Base-by-base conservation (phyloP, 2,888 invertebrate genomes). In the Abrostola tripartita region DNA sequence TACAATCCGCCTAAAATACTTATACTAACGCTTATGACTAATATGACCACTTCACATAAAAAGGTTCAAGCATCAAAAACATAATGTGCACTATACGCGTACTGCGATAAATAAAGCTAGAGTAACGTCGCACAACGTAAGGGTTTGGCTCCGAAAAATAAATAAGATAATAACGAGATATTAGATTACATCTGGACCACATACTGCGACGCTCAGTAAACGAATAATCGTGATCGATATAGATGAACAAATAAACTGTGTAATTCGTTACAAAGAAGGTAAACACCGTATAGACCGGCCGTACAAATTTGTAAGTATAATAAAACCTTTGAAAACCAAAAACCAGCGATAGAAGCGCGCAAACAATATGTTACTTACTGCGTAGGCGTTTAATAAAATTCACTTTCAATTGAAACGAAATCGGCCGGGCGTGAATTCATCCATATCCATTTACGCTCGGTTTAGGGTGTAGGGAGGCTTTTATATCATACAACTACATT, bases 371-470 rank as follows among this genome's bases (percentile, higher is more conserved):
- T 81, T 83, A 79, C 85, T 85, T 81, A 81, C 71, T 61, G 76
- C 71, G 83, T 85, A 74, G 82, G 83, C 76, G 79, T 72, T 70
- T 76, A 79, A 79, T 82, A 81, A 80, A 82, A 85, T 85, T 83
- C 82, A 86, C 81, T 75, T 81, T 79, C 83, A 81, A 84, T 86
- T 85, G 82, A 84, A 88, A 84, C 81, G 86, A 84, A 86, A 79
- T 81, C 83, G 85, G 75, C 72, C 82, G 82, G 76, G 79, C 85
- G 84, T 80, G 79, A 84, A 88, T 87, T 80, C 82, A 86, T 86
- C 82, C 78, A 85, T 86, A 88, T 85, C 86, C 84, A 83, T 87
- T 87, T 85, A 85, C 84, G 81, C 74, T 82, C 71, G 80, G 80
- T 84, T 81, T 85, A 81, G 79, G 83, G 71, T 79, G 74, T 79